Evolutionary conservation across 35 echinoderm and acorn worm species (phyloP), one percentile per base, ranked within the genome.

Genomic region (Ophioderma brevispina): DNA sequence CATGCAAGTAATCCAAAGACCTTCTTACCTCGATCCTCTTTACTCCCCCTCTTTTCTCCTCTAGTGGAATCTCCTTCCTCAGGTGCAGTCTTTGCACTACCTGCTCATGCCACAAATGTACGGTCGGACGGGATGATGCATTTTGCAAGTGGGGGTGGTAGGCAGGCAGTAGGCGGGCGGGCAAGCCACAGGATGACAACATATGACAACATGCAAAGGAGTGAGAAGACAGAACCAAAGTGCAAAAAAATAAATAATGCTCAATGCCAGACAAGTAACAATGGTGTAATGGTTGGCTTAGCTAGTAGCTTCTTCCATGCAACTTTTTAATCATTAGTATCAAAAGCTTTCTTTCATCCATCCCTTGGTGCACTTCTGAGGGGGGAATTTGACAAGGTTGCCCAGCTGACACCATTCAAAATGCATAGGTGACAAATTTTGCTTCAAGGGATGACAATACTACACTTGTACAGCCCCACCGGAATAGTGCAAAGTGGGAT

Each of bases 211-310:
- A 70, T 70, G 59, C 59, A 70, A 46, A 46, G 59, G 59, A 70
- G 28, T 70, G 59, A 70, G 3, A 70, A 25, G 23, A 6, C 4
- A 46, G 41, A 70, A 70, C 59, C 59, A 70, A 70, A 70, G 59
- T 70, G 59, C 59, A 70, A 70, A 70, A 70, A 70, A 70, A 70
- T 15, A 70, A 70, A 70, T 70, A 70, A 70, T 70, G 59, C 59
- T 25, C 59, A 46, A 46, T 46, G 41, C 41, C 41, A 46, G 17
- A 46, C 41, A 17, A 8, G 41, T 46, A 4, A 70, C 59, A 70
- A 25, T 70, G 59, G 59, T 70, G 28, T 18, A 25, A 70, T 70
- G 59, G 59, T 70, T 70, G 59, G 59, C n/a, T 70, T 30, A 70
- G 17, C 15, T 70, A 70, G 59, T 30, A 25, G 28, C 28, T 25